Evolutionary conservation across 2,797 vertebrate genomes (phyloP), one percentile per base, ranked within the genome.

Genomic region (Tauraco hartlaubi): DNA sequence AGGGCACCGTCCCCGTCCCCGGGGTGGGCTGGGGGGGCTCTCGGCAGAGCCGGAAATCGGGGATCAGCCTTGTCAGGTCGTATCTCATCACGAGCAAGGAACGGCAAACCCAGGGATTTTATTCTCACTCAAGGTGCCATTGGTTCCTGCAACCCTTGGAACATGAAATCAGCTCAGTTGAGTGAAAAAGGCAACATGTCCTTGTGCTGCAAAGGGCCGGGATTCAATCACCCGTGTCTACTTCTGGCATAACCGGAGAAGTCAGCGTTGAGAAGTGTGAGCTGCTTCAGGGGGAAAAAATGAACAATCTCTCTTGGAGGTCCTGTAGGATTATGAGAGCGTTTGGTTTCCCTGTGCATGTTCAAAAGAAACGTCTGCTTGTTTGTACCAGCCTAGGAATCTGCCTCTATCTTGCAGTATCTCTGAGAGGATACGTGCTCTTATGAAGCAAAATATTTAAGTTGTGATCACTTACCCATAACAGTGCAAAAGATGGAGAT

Each of bases 341-440:
- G 23, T 49, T n/a, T 63, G 85, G 41, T 82, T 91, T 83, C 78
- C 64, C 21, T 48, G 21, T 59, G n/a, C 29, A 0, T 39, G 79
- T 95, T 90, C 26, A 56, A 93, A 96, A 97, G 82, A 77, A 96
- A 61, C 56, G 9, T 64, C 37, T 91, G 79, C 91, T 93, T 96
- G 51, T 96, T 92, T 85, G 43, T 93, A 74, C 85, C 94, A 95
- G 78, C 67, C 78, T 73, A 90, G 91, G 72, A 89, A 82, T 76
- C 59, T 6, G 1, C 17, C 71, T 71, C 95, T 92, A 49, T 94
- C 91, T 95, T 72, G 12, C n/a, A 41, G 10, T 58, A 93, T 94
- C 79, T 94, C 52, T 9, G 4, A 61, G 37, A 82, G 39, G 63
- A 72, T 58, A 51, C 5, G 11, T 43, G 59, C 56, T 90, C 54